Base-by-base conservation (phyloP, 2,113 vertebrate species). In the Gadus macrocephalus region DNA sequence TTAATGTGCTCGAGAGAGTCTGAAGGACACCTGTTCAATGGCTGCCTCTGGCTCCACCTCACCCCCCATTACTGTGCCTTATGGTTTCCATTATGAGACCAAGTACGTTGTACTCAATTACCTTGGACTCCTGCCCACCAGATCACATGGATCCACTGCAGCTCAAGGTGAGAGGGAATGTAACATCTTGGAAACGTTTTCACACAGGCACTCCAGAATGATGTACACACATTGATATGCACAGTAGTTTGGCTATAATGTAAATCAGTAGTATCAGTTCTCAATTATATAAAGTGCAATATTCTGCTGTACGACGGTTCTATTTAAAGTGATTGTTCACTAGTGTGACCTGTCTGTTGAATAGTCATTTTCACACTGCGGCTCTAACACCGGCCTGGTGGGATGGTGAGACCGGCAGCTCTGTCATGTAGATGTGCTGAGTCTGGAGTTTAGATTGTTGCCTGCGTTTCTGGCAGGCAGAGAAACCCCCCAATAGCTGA, bases 61-160 rank as follows among this genome's bases (percentile, higher is more conserved):
- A 63, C 70, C 84, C 78, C 78, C 80, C 72, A 72, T 76, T 15
- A 63, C 84, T 78, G 88, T 96, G 93, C 94, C 95, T 92, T 92
- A 90, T 83, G 94, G 93, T 84, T 97, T 98, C 83, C 94, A 94
- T 85, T 97, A 94, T 80, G 97, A 99, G 91, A 97, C 96, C 78
- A 94, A 94, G 77, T 96, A 94, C 14, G 91, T 96, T 28, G 92
- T 99, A 81, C 95, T 98, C 86, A 95, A 90, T 89, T 99, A 95
- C 88, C 85, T 99, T 89, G 92, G 95, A 76, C 88, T 95, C 66
- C 86, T 92, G 22, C 88, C 88, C 53, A 75, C 89, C 61, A 91
- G 89, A 69, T 89, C 88, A 58, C 89, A 75, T 8, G 56, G 69
- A 59, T 60, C 80, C 38, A 71, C 83, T 49, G 3, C 70, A 72